Base-by-base conservation (phyloP, 2,888 invertebrate species). In the Dendrolimus houi region DNA sequence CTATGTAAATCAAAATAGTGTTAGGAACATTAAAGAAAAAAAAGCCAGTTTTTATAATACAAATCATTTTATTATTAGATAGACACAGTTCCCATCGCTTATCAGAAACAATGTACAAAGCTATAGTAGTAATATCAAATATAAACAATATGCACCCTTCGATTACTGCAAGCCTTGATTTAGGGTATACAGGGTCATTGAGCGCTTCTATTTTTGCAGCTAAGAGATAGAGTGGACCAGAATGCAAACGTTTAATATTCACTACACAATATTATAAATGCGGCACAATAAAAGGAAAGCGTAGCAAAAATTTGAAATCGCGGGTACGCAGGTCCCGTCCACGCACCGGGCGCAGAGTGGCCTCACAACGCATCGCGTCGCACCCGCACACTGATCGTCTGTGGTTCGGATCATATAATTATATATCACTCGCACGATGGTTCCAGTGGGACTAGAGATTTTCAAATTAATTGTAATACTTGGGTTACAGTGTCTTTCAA, bases 11-110 rank as follows among this genome's bases (percentile, higher is more conserved):
- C 29, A 29, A 29, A 29, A 29, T 6, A 29, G 6, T 29, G 29
- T 3, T 29, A 42, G 53, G 17, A 52, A 47, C 13, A 42, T 47
- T 29, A 58, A 29, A 54, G 54, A 41, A 64, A 77, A 74, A 68
- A 69, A 84, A 83, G 83, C 72, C 68, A 75, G 55, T 61, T 59
- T 9, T 65, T 88, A 93, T 93, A 93, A 93, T 93, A 93, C 93
- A 93, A 93, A 93, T 93, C 93, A 93, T 93, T 93, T 91, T 91
- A 92, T 91, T 92, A 91, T 92, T 92, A 92, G 92, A 92, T 93
- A 93, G 93, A 93, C 93, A 93, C 93, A 92, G 92, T 93, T 93
- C 92, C 93, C 92, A 92, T 91, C 92, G 93, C 93, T 92, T 92
- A 92, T 92, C 92, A 92, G 92, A 92, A 92, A 92, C 90, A 93